Evolutionary conservation across 2,888 invertebrate genomes (phyloP).

Genomic region (Hirtodrosophila cameraria): DNA sequence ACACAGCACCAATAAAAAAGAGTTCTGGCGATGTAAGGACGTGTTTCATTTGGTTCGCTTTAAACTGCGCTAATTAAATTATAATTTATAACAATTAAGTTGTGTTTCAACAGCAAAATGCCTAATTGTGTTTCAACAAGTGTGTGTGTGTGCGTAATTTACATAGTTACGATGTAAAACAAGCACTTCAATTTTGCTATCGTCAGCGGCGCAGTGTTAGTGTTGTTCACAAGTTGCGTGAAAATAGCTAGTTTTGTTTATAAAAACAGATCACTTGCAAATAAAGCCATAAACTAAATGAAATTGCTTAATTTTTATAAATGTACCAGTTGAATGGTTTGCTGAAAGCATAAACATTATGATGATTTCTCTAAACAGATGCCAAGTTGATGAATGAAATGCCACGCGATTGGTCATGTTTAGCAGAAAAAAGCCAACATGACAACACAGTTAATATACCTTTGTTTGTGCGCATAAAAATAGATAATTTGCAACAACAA

Average conservation of each 20-base stretch:
- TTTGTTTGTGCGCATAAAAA: conserved; percentile 42
- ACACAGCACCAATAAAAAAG: conserved; percentile 35
- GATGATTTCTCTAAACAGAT: neutral
- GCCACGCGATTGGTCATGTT: conserved; percentile 3
- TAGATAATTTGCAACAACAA: conserved; percentile 46
- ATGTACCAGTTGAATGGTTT: neutral
- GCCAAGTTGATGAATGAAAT: neutral
- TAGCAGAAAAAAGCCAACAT: conserved; percentile 12
- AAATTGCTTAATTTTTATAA: neutral
- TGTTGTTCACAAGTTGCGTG: conserved; percentile 40
- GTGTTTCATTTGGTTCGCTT: conserved; percentile 30
- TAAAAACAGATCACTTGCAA: conserved; percentile 2
- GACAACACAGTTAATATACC: conserved; percentile 22
- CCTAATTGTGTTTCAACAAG: conserved; percentile 7
- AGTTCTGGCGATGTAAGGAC: conserved; percentile 57
- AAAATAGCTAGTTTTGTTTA: conserved; percentile 11
- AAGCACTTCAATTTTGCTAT: conserved; percentile 35
- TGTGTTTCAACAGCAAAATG: conserved; percentile 1
- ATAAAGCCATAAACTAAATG: neutral
- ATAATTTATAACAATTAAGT: neutral
- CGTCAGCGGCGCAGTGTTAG: conserved; percentile 60
- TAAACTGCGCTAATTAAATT: conserved; percentile 10
- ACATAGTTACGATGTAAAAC: conserved; percentile 7
- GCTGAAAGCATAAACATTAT: neutral
- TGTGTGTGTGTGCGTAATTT: conserved; percentile 9